These are phyloP conservation scores for Ormyrus pomaceus DNA, from an alignment of 2,888 invertebrate species.

Conservation along the genomic window DNA sequence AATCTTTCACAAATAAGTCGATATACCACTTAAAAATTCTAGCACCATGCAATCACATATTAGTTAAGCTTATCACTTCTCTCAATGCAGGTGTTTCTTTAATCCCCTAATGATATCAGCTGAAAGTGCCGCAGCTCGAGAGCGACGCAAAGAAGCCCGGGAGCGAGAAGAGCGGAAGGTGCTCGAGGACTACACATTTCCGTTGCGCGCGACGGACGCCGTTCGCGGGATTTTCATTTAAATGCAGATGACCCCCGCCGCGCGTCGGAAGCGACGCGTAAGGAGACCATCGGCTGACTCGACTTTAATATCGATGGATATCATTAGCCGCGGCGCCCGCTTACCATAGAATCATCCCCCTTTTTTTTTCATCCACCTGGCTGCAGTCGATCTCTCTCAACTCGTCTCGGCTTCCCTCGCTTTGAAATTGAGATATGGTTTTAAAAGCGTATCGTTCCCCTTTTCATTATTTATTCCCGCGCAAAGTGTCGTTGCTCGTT, in stretches of 20 bases:
- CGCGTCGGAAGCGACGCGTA: constrained; percentile 43
- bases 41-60: no score
- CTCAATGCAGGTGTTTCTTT: no score
- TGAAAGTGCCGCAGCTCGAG: no score
- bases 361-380: background rate
- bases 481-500: background rate
- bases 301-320: constrained; percentile 69
- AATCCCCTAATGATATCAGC: no score
- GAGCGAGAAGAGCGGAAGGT: no score
- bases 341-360: constrained; percentile 16
- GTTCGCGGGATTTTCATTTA: constrained; percentile 67
- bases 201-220: background rate
- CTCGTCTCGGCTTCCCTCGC: no score
- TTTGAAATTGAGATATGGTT: background rate
- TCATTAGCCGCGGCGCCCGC: constrained; percentile 60
- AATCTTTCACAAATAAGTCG: no score
- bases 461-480: background rate
- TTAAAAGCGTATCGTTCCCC: background rate
- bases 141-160: no score
- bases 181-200: no score
- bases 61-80: no score
- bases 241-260: constrained; percentile 68
- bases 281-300: constrained; percentile 60
- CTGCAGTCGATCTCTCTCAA: constrained; percentile 7
- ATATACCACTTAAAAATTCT: no score